Evolutionary conservation across 2,113 vertebrate species (phyloP).

Genomic region (Mystacornis crossleyi): DNA sequence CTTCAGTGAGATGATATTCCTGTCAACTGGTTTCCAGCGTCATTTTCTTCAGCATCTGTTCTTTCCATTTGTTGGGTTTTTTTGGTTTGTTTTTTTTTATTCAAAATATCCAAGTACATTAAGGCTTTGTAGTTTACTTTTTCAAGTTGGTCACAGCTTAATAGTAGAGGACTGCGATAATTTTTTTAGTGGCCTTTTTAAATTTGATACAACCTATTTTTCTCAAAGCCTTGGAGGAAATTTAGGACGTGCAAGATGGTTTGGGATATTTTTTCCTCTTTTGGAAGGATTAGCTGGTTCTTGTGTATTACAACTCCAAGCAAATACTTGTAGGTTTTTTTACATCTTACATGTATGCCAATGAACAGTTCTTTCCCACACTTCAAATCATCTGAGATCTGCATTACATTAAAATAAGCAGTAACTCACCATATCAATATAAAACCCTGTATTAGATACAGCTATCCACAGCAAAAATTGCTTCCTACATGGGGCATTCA

Average conservation of each 20-base stretch:
- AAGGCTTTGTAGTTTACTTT: slow-evolving; percentile 18
- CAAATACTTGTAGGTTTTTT: slow-evolving; percentile 29
- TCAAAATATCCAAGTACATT: background rate
- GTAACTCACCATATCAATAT: background rate
- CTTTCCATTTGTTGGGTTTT: background rate
- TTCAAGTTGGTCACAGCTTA: slow-evolving; percentile 10
- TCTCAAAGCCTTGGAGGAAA: background rate
- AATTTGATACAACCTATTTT: slow-evolving; percentile 8
- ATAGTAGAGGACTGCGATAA: background rate
- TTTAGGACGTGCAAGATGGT: background rate
- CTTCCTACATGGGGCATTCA: background rate
- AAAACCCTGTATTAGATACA: background rate
- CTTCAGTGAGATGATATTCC: background rate
- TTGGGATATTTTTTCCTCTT: background rate
- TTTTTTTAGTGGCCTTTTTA: slow-evolving; percentile 6
- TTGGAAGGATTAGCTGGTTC: slow-evolving; percentile 23
- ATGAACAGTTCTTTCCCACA: slow-evolving; percentile 19
- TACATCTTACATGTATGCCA: background rate
- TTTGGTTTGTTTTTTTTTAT: background rate
- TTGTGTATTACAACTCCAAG: background rate
- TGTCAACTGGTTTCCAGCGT: background rate
- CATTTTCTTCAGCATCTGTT: background rate
- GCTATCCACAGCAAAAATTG: background rate
- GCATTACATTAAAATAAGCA: background rate
- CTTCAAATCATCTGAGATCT: slow-evolving; percentile 29